Evolutionary conservation across 2,113 vertebrate genomes (phyloP), one percentile per base, ranked within the genome.

Genomic region (Hypanus sabinus): DNA sequence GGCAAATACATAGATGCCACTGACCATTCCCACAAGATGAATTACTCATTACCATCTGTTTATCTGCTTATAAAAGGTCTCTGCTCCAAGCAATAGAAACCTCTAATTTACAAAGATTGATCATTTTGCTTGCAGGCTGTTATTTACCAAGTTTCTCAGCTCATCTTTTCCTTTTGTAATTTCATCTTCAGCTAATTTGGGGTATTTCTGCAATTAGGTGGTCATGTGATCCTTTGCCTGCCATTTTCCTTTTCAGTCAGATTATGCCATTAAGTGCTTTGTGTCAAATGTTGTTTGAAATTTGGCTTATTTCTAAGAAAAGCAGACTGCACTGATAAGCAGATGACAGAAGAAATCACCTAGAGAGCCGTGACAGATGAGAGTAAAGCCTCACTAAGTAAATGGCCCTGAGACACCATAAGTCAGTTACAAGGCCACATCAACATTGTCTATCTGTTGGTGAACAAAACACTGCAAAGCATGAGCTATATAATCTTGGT

Each of bases 51-150:
- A 93, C 36, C 91, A 36, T 46, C 91, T 73, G 68, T 75, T 93
- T 93, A 93, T 92, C 70, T 93, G 91, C 70, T 93, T 93, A 93
- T 73, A 55, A 93, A 93, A 73, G 91, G 91, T 93, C 38, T 38
- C 24, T 55, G 91, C 91, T 93, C 91, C 91, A 73, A 93, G 91
- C 91, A 93, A 93, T 70, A 73, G 91, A 93, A 93, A 93, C 91
- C 70, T 93, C 91, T 93, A 93, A 93, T 93, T 93, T 93, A 93
- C 91, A 93, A 93, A 93, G 91, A 93, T 93, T 93, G 91, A 93
- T 93, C 91, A 73, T 93, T 93, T 93, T 75, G 91, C 91, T 93
- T 55, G 91, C 68, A 93, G 91, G 91, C 91, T 93, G 91, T 93
- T 93, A 93, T 93, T 93, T 93, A 93, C 91, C 91, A 75, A 93